Evolutionary conservation across 2,113 vertebrate genomes (phyloP).

Genomic region (Osmerus eperlanus): DNA sequence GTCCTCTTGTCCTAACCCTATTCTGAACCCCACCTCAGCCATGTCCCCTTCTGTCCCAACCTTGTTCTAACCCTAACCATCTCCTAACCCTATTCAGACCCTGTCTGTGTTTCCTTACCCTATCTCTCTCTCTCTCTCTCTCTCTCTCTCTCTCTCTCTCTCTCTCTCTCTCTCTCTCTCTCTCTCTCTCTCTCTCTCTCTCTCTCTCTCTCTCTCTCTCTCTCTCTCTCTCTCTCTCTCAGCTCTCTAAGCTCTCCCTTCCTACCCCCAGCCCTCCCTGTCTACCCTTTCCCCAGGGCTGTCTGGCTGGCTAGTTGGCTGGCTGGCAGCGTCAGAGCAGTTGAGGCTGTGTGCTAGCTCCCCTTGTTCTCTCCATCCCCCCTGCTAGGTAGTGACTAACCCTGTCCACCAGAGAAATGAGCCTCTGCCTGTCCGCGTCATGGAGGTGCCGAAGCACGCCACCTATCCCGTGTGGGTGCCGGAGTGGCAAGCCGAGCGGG

Average conservation of each 20-base stretch:
- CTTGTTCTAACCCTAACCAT: no score
- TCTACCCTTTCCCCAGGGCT: conserved; percentile 9
- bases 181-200: not conserved
- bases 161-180: not conserved
- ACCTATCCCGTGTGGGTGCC: conserved; percentile 82
- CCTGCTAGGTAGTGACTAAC: conserved; percentile 82
- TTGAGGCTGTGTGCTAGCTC: conserved; percentile 75
- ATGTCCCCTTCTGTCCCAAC: not conserved
- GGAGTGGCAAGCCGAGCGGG: conserved; percentile 78
- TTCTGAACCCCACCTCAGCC: no score
- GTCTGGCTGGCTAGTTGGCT: not conserved
- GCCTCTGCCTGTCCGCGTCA: conserved; percentile 73
- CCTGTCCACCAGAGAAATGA: conserved; percentile 77
- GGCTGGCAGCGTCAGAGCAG: conserved; percentile 60
- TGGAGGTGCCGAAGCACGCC: conserved; percentile 80
- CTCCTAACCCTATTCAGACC: no score
- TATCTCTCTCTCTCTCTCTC: not conserved
- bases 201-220: not conserved
- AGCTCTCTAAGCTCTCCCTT: not conserved
- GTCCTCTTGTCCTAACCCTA: not conserved
- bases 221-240: not conserved
- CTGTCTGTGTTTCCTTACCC: no score
- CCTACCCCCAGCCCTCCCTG: not conserved
- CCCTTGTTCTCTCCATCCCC: conserved; percentile 76
- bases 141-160: no score